phyloP scores from a whole-genome alignment of 2,888 invertebrate species.

The Steinernema hermaphroditum region DNA sequence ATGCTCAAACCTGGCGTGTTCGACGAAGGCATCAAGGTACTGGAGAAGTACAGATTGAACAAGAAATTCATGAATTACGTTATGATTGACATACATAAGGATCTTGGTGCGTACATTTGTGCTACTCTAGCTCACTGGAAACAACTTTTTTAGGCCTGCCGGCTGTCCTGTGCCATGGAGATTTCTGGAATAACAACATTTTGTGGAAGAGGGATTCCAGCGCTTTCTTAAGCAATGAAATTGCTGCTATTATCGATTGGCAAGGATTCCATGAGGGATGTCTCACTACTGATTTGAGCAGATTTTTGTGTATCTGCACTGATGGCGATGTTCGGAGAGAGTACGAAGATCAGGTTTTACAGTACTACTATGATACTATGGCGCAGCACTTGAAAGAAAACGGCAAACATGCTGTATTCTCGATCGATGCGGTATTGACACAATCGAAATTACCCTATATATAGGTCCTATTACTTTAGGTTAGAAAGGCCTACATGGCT shows the following conservation, averaged over 20 bases:
- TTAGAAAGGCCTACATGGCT: too few species aligned
- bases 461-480: too few species aligned
- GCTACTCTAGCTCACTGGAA: too few species aligned
- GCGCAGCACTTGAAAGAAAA: too few species aligned
- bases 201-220: neutral
- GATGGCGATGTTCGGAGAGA: neutral
- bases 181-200: conserved; percentile 25
- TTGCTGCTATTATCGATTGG: neutral
- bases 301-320: neutral
- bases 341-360: neutral
- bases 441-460: too few species aligned
- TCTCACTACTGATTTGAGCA: neutral
- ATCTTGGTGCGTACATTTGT: neutral
- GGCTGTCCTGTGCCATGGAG: conserved; percentile 12
- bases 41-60: neutral
- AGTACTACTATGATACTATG: neutral
- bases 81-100: neutral
- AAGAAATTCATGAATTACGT: neutral
- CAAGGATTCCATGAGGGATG: neutral
- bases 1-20: neutral
- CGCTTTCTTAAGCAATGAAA: neutral
- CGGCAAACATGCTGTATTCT: too few species aligned
- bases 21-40: neutral
- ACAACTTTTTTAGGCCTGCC: neutral
- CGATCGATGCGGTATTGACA: too few species aligned